These are phyloP conservation scores for Trilocha varians DNA, from an alignment of 2,888 invertebrate genomes.

Conservation along the genomic window DNA sequence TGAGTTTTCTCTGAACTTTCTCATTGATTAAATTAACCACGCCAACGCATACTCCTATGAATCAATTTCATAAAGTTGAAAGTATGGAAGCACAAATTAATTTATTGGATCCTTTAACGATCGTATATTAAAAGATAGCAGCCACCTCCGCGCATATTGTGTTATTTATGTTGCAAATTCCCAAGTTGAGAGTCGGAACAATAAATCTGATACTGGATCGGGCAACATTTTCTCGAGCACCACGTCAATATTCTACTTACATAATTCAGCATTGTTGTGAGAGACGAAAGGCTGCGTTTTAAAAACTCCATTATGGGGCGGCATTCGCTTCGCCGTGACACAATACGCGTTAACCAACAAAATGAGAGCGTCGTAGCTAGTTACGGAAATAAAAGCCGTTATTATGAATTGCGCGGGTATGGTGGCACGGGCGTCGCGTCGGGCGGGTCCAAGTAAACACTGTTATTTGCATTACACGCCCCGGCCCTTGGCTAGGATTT, in stretches of 20 bases:
- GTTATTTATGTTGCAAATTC: slow-evolving; percentile 22
- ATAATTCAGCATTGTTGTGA: slow-evolving; percentile 46
- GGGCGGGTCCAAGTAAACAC: slow-evolving; percentile 48
- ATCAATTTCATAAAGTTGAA: background rate
- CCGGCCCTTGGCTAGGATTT: slow-evolving; percentile 57
- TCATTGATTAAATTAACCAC: background rate
- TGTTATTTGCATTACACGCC: slow-evolving; percentile 55
- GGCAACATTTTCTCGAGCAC: slow-evolving; percentile 45
- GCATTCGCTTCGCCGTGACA: slow-evolving; percentile 57
- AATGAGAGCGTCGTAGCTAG: slow-evolving; percentile 62
- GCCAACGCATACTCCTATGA: background rate
- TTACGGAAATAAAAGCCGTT: slow-evolving; percentile 64
- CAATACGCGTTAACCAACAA: slow-evolving; percentile 64
- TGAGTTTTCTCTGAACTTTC: background rate
- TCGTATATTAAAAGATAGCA: background rate
- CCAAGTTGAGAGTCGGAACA: slow-evolving; percentile 35
- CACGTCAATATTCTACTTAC: slow-evolving; percentile 47
- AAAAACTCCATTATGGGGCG: slow-evolving; percentile 59
- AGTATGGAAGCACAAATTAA: background rate
- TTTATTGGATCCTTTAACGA: background rate
- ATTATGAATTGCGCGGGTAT: slow-evolving; percentile 50
- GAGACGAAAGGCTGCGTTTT: slow-evolving; percentile 49
- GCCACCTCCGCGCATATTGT: background rate
- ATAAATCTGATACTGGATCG: slow-evolving; percentile 34
- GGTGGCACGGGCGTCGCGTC: slow-evolving; percentile 20